phyloP scores from a whole-genome alignment of 2,113 vertebrate genomes.

The Forbesichthys agassizii region DNA sequence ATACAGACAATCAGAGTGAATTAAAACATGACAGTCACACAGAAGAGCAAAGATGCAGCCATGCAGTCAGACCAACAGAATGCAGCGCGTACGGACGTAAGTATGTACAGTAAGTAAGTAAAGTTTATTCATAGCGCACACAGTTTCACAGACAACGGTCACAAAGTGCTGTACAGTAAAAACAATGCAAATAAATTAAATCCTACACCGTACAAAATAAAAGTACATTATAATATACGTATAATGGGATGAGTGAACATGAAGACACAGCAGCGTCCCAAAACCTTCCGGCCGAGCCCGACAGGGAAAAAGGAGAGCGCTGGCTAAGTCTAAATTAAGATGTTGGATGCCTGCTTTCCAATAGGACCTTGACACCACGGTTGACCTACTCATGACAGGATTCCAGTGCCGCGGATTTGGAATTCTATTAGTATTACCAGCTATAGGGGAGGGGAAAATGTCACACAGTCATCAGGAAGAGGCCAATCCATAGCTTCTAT shows the following conservation, averaged over 20 bases:
- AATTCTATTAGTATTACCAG: conserved; percentile 99
- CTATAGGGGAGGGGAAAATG: conserved; percentile 84
- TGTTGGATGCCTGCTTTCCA: conserved; percentile 97
- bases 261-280: conserved; percentile 28
- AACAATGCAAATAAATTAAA: too few relatives aligned
- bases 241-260: conserved; percentile 10
- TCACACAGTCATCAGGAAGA: conserved; percentile 99
- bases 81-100: too few relatives aligned
- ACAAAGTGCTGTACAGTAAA: too few relatives aligned
- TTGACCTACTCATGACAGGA: conserved; percentile 98
- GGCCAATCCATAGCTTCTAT: conserved; percentile 99
- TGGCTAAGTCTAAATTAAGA: conserved; percentile 98
- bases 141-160: background rate
- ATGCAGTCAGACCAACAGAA: background rate
- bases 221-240: too few relatives aligned
- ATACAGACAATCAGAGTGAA: background rate
- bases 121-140: background rate
- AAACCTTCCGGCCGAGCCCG: conserved; percentile 40
- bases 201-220: too few relatives aligned
- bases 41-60: too few relatives aligned
- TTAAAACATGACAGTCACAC: background rate
- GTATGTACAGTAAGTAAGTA: too few relatives aligned
- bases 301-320: conserved; percentile 59
- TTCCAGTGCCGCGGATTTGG: conserved; percentile 95
- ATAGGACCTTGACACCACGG: conserved; percentile 99